phyloP scores from a whole-genome alignment of 2,797 vertebrate species.

The Melanotaenia maccullochi region DNA sequence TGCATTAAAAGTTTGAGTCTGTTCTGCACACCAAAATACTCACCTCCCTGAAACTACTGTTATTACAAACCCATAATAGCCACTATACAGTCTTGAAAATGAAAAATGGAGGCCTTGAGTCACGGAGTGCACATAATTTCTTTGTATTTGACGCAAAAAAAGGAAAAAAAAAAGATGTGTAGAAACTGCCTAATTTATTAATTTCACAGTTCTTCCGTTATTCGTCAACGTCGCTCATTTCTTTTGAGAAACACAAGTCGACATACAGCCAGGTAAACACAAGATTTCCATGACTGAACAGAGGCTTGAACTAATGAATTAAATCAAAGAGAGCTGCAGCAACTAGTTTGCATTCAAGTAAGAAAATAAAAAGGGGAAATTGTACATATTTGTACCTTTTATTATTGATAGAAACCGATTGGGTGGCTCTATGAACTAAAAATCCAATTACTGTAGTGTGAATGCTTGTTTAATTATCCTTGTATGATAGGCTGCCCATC shows the following conservation, averaged over 20 bases:
- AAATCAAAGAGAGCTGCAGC: constrained; percentile 10
- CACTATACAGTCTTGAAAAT: constrained; percentile 52
- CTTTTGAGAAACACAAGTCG: constrained; percentile 22
- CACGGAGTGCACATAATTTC: constrained; percentile 24
- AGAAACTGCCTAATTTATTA: constrained; percentile 58
- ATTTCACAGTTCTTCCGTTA: constrained; percentile 53
- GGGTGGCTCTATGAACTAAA: constrained; percentile 58
- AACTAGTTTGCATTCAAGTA: not conserved
- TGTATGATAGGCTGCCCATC: constrained; percentile 79
- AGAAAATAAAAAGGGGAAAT: not conserved
- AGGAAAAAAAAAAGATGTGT: not conserved
- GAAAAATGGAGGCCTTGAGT: constrained; percentile 57
- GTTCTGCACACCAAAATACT: constrained; percentile 30
- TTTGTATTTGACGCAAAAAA: constrained; percentile 46
- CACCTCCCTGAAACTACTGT: constrained; percentile 51
- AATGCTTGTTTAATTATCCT: constrained; percentile 79
- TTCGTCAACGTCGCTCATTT: constrained; percentile 29
- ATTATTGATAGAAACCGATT: constrained; percentile 31
- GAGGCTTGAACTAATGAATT: constrained; percentile 17
- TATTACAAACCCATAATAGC: constrained; percentile 68
- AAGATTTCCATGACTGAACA: constrained; percentile 16
- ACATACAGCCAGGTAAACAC: constrained; percentile 46
- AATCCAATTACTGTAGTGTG: constrained; percentile 72
- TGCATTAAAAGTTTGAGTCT: constrained; percentile 77
- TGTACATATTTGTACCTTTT: constrained; percentile 13